Evolutionary conservation across 2,797 vertebrate species (phyloP).

Genomic region (Selene dorsalis): DNA sequence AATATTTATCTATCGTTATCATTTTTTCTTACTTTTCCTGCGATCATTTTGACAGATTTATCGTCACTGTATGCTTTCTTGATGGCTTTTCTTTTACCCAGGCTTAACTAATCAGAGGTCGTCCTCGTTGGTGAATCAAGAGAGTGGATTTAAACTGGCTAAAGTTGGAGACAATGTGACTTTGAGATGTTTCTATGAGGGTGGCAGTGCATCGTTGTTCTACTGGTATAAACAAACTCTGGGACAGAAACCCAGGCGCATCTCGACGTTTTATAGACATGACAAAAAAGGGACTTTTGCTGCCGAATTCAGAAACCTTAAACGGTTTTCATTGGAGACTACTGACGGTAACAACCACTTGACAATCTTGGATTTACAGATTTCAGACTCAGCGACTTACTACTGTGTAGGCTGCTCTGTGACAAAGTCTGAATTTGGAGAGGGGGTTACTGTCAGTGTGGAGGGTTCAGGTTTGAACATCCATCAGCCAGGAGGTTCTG

Average conservation of each 20-base stretch:
- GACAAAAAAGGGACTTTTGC: not conserved
- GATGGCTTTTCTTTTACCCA: not conserved
- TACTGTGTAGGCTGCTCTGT: conserved; percentile 25
- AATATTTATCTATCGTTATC: not conserved
- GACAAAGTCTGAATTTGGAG: conserved; percentile 7
- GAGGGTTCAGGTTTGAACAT: not conserved
- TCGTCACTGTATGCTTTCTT: not conserved
- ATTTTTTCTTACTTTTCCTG: not conserved
- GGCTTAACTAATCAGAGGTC: not conserved
- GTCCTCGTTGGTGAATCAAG: not conserved
- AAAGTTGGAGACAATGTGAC: conserved; percentile 18
- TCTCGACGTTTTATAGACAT: conserved; percentile 19
- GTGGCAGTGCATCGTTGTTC: not conserved
- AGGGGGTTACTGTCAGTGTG: not conserved
- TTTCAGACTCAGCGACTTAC: conserved; percentile 59
- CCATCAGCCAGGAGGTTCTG: conserved; percentile 5
- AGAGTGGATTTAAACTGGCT: conserved; percentile 10
- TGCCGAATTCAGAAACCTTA: conserved; percentile 26
- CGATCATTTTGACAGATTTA: not conserved
- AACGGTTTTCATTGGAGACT: conserved; percentile 14
- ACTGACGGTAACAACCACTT: not conserved
- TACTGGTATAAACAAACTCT: conserved; percentile 52
- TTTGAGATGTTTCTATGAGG: conserved; percentile 43
- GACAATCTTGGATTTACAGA: not conserved
- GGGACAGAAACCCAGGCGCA: conserved; percentile 16